These are phyloP conservation scores for Saccostrea echinata DNA, from an alignment of 1,140 invertebrate genomes.

Conservation along the genomic window DNA sequence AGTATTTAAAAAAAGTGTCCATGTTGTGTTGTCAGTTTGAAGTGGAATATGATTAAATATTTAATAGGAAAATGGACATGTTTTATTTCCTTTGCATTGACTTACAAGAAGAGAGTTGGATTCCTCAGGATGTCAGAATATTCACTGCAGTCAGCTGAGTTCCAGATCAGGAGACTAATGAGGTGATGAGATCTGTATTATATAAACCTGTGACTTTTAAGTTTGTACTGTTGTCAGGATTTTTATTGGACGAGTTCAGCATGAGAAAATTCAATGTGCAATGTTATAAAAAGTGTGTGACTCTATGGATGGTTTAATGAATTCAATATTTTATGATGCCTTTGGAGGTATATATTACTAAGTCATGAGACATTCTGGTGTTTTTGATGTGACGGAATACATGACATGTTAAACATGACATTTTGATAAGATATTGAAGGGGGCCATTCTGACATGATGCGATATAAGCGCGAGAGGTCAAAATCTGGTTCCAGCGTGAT, in stretches of 20 bases:
- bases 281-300: too few relatives aligned
- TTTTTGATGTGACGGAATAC: background rate
- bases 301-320: too few relatives aligned
- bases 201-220: too few relatives aligned
- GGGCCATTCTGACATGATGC: background rate
- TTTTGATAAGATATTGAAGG: background rate
- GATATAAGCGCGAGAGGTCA: constrained; percentile 12
- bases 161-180: too few relatives aligned
- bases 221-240: too few relatives aligned
- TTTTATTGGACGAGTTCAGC: too few relatives aligned
- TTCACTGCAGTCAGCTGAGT: too few relatives aligned
- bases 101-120: background rate
- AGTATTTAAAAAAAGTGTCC: background rate
- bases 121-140: background rate
- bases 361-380: background rate
- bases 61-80: background rate
- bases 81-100: background rate
- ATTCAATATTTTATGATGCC: too few relatives aligned
- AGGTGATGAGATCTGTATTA: too few relatives aligned
- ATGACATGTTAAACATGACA: background rate
- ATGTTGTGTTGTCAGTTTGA: background rate
- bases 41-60: background rate
- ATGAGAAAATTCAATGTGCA: too few relatives aligned
- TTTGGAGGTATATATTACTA: background rate
- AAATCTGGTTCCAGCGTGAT: constrained; percentile 30